These are phyloP conservation scores for Calephelis nemesis DNA, from an alignment of 1,140 invertebrate genomes.

Conservation along the genomic window DNA sequence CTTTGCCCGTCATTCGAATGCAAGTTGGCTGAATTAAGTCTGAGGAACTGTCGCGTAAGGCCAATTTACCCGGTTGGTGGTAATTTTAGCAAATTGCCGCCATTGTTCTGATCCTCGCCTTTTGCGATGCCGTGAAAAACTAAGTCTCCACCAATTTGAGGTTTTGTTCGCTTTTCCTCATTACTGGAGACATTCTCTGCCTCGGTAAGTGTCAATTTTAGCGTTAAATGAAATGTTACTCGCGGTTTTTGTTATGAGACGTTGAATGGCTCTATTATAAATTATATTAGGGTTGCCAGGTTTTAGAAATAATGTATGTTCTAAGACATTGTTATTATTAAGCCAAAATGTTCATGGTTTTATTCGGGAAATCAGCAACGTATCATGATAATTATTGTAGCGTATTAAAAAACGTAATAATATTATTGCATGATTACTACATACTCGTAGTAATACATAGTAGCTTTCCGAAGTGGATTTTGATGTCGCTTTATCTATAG, in stretches of 20 bases:
- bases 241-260: no score
- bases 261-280: no score
- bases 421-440: no score
- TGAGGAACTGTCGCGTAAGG: conserved; percentile 30
- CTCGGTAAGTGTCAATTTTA: background rate
- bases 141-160: conserved; percentile 29
- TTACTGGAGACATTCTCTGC: conserved; percentile 7
- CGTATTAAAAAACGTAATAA: no score
- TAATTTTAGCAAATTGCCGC: conserved; percentile 53
- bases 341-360: no score
- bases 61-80: conserved; percentile 39
- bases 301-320: no score
- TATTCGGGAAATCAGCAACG: no score
- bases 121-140: conserved; percentile 31
- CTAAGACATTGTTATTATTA: no score
- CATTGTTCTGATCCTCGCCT: conserved; percentile 38
- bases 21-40: conserved; percentile 20
- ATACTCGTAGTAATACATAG: no score
- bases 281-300: background rate
- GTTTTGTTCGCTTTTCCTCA: conserved; percentile 30
- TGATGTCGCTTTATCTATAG: no score
- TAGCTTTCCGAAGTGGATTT: no score
- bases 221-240: background rate
- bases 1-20: conserved; percentile 3
- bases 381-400: no score